These are phyloP conservation scores for Acomys russatus DNA, from an alignment of 2,797 vertebrate genomes.

Conservation along the genomic window DNA sequence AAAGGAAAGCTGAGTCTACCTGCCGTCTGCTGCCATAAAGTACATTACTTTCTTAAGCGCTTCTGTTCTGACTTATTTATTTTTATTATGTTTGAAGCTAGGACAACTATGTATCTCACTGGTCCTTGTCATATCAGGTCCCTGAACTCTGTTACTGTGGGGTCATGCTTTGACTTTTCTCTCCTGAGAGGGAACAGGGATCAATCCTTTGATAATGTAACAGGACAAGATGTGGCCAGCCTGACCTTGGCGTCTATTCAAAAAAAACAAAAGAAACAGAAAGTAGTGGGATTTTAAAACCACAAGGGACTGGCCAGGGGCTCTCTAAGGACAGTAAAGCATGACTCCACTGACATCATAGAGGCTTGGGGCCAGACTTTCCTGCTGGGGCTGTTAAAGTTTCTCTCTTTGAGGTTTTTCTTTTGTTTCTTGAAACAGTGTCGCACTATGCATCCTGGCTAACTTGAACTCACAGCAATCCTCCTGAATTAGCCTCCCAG, in stretches of 20 bases:
- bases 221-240: background rate
- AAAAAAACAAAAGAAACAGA: background rate
- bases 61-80: background rate
- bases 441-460: background rate
- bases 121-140: background rate
- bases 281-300: background rate
- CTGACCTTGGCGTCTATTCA: conserved; percentile 7
- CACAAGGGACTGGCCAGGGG: background rate
- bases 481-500: background rate
- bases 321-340: background rate
- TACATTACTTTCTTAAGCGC: background rate
- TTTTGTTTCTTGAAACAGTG: background rate
- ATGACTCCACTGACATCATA: background rate
- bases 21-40: background rate
- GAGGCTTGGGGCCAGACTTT: background rate
- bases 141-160: background rate
- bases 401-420: background rate
- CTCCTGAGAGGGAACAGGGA: background rate
- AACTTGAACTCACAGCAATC: background rate
- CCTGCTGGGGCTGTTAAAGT: background rate
- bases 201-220: background rate
- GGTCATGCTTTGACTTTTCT: background rate
- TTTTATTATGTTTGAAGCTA: background rate
- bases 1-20: background rate
- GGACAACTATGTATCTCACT: background rate